These are phyloP conservation scores for Dinoponera quadriceps DNA, from an alignment of 1,140 invertebrate species.

Conservation along the genomic window DNA sequence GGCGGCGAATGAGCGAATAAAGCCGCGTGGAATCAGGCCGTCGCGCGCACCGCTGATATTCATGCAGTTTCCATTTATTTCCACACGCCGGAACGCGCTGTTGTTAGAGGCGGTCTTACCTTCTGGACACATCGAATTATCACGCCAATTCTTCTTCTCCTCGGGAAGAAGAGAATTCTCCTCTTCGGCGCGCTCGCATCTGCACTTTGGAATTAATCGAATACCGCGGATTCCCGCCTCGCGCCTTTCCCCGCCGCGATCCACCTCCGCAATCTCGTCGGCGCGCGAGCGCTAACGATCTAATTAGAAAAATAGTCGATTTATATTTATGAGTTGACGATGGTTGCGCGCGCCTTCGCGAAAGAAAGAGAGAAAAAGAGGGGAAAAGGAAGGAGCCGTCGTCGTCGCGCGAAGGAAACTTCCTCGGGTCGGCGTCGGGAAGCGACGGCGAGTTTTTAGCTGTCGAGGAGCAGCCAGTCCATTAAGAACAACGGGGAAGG, in stretches of 20 bases:
- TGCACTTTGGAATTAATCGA: slow-evolving; percentile 42
- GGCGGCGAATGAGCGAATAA: slow-evolving; percentile 5
- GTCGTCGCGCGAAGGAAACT: background rate
- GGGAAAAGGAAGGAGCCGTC: background rate
- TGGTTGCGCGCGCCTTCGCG: slow-evolving; percentile 3
- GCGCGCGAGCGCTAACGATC: slow-evolving; percentile 27
- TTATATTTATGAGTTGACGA: slow-evolving; percentile 83
- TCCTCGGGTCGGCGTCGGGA: slow-evolving; percentile 22
- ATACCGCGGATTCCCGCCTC: slow-evolving; percentile 17
- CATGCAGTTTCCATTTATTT: background rate
- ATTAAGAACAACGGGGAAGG: slow-evolving; percentile 21
- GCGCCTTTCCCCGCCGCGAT: background rate
- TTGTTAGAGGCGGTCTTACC: background rate
- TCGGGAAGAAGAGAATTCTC: background rate
- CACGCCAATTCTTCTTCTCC: slow-evolving; percentile 19
- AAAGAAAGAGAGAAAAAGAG: background rate
- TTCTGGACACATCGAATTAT: slow-evolving; percentile 36
- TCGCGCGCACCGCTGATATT: too few species aligned
- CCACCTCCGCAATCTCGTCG: slow-evolving; percentile 26
- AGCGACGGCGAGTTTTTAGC: slow-evolving; percentile 28
- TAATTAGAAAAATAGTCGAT: slow-evolving; percentile 83
- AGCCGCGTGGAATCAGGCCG: background rate
- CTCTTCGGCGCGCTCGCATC: background rate
- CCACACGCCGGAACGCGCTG: background rate
- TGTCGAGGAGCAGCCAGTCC: slow-evolving; percentile 27